Percentiles rank a stretch among this genome's conserved stretches.
These are phyloP conservation scores for Tuberolachnus salignus DNA, from an alignment of 2,888 invertebrate genomes.

Conservation along the genomic window DNA sequence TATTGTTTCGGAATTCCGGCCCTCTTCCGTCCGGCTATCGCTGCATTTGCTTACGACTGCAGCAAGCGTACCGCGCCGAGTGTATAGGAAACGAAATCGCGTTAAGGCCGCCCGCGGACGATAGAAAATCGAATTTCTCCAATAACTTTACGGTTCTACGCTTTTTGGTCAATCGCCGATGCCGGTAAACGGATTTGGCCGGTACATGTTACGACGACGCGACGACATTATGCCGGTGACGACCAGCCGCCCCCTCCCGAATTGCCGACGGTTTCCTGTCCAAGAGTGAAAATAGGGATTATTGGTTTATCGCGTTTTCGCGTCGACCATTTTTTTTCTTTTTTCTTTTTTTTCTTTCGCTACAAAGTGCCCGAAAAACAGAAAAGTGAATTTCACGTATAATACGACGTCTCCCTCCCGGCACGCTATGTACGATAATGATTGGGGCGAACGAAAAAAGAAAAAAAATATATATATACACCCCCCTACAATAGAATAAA, in stretches of 20 bases:
- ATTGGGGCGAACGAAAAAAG: not conserved
- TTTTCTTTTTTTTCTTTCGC: not conserved
- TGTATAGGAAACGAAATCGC: constrained; percentile 43
- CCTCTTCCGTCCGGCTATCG: constrained; percentile 6
- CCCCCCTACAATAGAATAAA: not conserved
- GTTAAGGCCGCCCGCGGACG: constrained; percentile 39
- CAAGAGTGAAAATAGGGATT: constrained; percentile 50
- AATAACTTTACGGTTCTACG: constrained; percentile 53
- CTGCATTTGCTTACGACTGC: constrained; percentile 11
- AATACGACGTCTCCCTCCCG: not conserved
- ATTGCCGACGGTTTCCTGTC: constrained; percentile 50
- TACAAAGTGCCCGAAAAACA: constrained; percentile 45
- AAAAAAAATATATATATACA: too few species aligned
- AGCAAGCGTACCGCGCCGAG: not conserved
- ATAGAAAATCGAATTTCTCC: constrained; percentile 46
- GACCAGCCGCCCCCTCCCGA: constrained; percentile 32
- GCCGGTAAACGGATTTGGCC: constrained; percentile 51
- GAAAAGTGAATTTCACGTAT: constrained; percentile 45
- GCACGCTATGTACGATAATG: constrained; percentile 3
- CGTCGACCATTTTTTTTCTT: constrained; percentile 6
- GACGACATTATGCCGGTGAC: not conserved
- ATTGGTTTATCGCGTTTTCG: constrained; percentile 51
- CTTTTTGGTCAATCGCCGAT: constrained; percentile 53
- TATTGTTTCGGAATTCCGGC: not conserved
- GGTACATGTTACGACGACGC: not conserved